Evolutionary conservation across 2,888 invertebrate genomes (phyloP).

Genomic region (Erannis defoliaria): DNA sequence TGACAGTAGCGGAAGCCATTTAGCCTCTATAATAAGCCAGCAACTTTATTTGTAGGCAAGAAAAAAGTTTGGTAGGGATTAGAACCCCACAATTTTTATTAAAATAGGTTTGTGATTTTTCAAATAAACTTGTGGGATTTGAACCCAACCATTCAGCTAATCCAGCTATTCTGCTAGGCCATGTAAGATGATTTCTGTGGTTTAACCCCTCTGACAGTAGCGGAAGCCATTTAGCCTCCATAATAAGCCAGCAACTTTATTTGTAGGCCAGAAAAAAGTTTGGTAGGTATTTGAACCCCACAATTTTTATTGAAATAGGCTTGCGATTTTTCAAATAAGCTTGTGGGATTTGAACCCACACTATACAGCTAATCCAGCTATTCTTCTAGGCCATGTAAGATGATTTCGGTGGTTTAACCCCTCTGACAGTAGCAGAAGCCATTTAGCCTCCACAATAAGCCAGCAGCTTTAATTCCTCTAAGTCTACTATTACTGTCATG

Average conservation of each 20-base stretch:
- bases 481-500: too few relatives aligned
- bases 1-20: too few relatives aligned
- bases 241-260: background rate
- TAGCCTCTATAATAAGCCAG: background rate
- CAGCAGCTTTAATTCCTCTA: background rate
- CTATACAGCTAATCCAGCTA: background rate
- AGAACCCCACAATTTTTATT: background rate
- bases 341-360: constrained; percentile 19
- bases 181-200: background rate
- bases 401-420: too few relatives aligned
- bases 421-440: too few relatives aligned
- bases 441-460: background rate
- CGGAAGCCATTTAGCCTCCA: background rate
- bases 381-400: background rate
- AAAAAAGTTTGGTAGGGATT: background rate
- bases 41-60: background rate
- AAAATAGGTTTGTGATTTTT: too few relatives aligned
- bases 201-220: too few relatives aligned
- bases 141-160: background rate
- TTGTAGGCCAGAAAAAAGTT: background rate
- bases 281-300: background rate
- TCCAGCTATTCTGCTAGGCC: background rate
- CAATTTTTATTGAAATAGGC: background rate
- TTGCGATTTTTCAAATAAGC: too few relatives aligned
- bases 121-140: background rate